Percentiles rank a stretch among this genome's conserved stretches.
Conservation (phyloP, 2,888 invertebrate species). For the Coenonympha glycerion region DNA sequence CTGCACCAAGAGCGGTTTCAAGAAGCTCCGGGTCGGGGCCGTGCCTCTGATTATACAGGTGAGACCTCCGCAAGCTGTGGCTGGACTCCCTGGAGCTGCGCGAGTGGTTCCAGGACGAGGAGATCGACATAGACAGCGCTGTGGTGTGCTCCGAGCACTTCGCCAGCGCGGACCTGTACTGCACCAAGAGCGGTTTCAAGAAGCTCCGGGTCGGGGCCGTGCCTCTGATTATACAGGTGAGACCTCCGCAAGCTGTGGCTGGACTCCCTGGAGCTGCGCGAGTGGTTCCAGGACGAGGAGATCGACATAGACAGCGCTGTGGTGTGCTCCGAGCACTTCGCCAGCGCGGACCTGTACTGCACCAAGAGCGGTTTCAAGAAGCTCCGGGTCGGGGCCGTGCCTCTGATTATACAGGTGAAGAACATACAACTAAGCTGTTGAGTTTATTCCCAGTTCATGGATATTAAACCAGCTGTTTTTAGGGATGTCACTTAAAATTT, state of each 20-base stretch:
- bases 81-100: neutral
- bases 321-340: constrained; percentile 6
- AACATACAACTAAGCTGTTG: too few species aligned
- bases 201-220: neutral
- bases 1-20: neutral
- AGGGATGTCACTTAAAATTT: too few species aligned
- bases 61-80: neutral
- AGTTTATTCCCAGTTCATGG: too few species aligned
- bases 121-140: neutral
- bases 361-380: constrained; percentile 2
- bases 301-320: neutral
- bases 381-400: neutral
- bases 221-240: constrained; percentile 2
- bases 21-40: neutral
- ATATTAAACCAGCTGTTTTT: too few species aligned
- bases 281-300: neutral
- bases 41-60: constrained; percentile 6
- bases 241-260: neutral
- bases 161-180: neutral
- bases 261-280: neutral
- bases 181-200: neutral
- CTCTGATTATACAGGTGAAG: constrained; percentile 2
- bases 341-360: neutral
- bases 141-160: constrained; percentile 8
- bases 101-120: neutral